A percentile compares a stretch with the other conserved stretches of the same genome.
Evolutionary conservation across 2,888 invertebrate genomes (phyloP).

Genomic region (Luperina nickerlii): DNA sequence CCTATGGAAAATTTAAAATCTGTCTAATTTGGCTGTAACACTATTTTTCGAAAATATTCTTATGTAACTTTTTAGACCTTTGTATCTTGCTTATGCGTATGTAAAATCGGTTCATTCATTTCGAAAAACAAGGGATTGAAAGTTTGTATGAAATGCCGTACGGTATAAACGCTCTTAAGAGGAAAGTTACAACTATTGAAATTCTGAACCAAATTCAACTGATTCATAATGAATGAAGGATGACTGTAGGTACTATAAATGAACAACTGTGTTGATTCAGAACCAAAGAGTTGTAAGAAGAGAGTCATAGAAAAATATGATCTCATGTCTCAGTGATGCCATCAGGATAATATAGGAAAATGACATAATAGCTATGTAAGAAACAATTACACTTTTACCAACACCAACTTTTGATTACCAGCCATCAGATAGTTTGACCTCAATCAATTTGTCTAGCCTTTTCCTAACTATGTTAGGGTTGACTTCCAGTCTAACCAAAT

Average conservation of each 20-base stretch:
- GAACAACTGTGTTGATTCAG: background rate
- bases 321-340: background rate
- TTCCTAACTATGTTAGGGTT: background rate
- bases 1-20: too few species aligned
- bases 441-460: background rate
- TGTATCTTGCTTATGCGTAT: too few species aligned
- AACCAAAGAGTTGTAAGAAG: background rate
- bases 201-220: background rate
- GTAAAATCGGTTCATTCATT: too few species aligned
- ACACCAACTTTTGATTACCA: background rate
- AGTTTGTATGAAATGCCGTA: too few species aligned
- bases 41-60: too few species aligned
- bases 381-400: background rate
- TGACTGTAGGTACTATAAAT: background rate
- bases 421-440: background rate
- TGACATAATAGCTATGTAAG: background rate
- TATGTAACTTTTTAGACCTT: too few species aligned
- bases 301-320: background rate
- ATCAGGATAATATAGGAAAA: background rate
- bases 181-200: background rate
- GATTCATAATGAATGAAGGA: slow-evolving; percentile 6
- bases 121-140: too few species aligned
- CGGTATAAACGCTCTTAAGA: background rate
- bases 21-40: too few species aligned
- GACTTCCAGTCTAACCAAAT: background rate